Percentiles rank a stretch among this genome's conserved stretches.
Conservation (phyloP, 2,888 invertebrate species). For the Epistrophe eligans region DNA sequence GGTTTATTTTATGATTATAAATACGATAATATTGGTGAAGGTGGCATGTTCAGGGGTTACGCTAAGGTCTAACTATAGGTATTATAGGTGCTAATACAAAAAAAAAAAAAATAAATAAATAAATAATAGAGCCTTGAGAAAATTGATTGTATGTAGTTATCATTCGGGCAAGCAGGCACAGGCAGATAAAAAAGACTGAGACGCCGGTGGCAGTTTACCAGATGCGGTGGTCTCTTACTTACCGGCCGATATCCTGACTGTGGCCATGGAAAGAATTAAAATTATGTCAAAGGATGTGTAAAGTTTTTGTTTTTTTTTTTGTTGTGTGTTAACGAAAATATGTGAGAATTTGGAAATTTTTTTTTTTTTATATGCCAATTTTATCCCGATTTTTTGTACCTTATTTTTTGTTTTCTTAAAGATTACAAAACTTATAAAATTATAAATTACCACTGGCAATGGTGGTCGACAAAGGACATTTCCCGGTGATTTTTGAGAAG, state of each 20-base stretch:
- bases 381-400: background rate
- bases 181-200: slow-evolving; percentile 62
- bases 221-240: slow-evolving; percentile 56
- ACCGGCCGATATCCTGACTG: slow-evolving; percentile 76
- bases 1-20: background rate
- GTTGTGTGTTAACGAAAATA: slow-evolving; percentile 16
- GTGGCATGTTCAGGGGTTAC: background rate
- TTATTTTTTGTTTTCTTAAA: background rate
- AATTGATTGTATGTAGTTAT: slow-evolving; percentile 15
- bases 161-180: slow-evolving; percentile 64
- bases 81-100: slow-evolving; percentile 30
- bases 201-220: slow-evolving; percentile 42
- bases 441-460: slow-evolving; percentile 87
- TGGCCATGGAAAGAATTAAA: slow-evolving; percentile 66
- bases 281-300: slow-evolving; percentile 62
- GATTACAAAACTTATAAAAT: background rate
- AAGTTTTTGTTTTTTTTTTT: slow-evolving; percentile 16
- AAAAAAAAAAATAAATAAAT: slow-evolving; percentile 10
- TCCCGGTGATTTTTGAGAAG: slow-evolving; percentile 85
- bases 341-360: slow-evolving; percentile 16
- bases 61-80: slow-evolving; percentile 24
- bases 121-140: background rate
- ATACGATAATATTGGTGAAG: background rate
- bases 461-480: slow-evolving; percentile 87
- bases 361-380: slow-evolving; percentile 51